Evolutionary conservation across 1,140 invertebrate genomes (phyloP).

Genomic region (Druon quercuslanigerum): DNA sequence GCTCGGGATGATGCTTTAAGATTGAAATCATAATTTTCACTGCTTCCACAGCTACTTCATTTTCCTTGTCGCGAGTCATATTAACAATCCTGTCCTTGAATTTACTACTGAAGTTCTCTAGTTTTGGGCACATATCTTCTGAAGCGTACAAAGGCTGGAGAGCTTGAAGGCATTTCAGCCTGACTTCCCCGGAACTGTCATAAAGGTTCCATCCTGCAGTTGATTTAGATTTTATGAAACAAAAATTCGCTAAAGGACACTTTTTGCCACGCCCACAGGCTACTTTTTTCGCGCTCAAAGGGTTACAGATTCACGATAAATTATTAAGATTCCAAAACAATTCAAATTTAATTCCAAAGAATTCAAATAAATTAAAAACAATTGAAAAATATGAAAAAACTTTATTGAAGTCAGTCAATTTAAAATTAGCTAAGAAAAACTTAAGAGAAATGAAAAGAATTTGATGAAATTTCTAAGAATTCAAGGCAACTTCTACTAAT

Average conservation of each 20-base stretch:
- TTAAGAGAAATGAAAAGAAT: too few relatives aligned
- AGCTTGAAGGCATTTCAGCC: conserved; percentile 88
- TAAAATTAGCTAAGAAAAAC: too few relatives aligned
- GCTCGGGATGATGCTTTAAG: conserved; percentile 94
- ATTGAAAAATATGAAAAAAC: too few relatives aligned
- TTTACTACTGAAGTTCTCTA: conserved; percentile 98
- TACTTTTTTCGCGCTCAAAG: too few relatives aligned
- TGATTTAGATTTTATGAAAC: background rate
- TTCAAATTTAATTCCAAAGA: too few relatives aligned
- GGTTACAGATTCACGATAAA: too few relatives aligned
- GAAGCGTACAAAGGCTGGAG: conserved; percentile 96
- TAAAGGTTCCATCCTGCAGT: conserved; percentile 91
- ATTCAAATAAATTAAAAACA: too few relatives aligned
- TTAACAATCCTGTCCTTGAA: conserved; percentile 99
- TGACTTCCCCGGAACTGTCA: conserved; percentile 93
- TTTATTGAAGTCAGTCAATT: too few relatives aligned
- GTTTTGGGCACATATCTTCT: conserved; percentile 94
- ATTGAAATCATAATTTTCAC: conserved; percentile 97
- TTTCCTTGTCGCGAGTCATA: conserved; percentile 99
- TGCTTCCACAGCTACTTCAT: conserved; percentile 98
- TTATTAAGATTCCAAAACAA: too few relatives aligned
- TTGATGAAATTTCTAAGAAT: too few relatives aligned
- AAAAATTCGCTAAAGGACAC: background rate
- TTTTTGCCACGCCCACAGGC: too few relatives aligned
- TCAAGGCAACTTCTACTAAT: too few relatives aligned